Percentiles rank a stretch among this genome's conserved stretches.
Evolutionary conservation across 2,888 invertebrate species (phyloP).

Genomic region (Parnassius apollo): DNA sequence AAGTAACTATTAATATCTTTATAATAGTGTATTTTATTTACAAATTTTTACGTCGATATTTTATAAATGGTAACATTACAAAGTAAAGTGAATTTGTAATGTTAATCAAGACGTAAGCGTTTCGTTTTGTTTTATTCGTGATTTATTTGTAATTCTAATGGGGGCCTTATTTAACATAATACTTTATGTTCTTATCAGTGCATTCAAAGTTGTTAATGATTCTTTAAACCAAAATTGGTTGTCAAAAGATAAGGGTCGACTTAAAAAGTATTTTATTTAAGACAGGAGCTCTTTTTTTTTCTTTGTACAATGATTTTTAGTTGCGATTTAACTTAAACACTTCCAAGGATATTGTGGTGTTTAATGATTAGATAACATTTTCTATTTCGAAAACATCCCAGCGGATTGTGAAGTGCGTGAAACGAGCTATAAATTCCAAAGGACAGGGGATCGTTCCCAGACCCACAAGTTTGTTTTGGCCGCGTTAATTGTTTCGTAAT

Average conservation of each 20-base stretch:
- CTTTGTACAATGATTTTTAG: not conserved
- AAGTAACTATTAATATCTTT: too few species aligned
- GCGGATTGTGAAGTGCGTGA: slow-evolving; percentile 22
- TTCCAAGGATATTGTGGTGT: slow-evolving; percentile 14
- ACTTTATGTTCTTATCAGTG: slow-evolving; percentile 51
- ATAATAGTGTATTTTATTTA: slow-evolving; percentile 15
- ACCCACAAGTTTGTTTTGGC: slow-evolving; percentile 52
- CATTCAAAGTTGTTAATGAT: slow-evolving; percentile 34
- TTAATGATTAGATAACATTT: slow-evolving; percentile 20
- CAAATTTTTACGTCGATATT: slow-evolving; percentile 24
- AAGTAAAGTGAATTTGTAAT: slow-evolving; percentile 14
- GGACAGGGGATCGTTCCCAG: slow-evolving; percentile 50
- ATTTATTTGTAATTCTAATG: slow-evolving; percentile 36
- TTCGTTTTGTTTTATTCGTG: slow-evolving; percentile 26
- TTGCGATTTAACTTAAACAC: slow-evolving; percentile 10
- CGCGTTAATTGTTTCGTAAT: slow-evolving; percentile 69
- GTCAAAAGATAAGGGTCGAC: slow-evolving; percentile 36
- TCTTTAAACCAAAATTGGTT: slow-evolving; percentile 36
- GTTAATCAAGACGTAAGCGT: slow-evolving; percentile 23
- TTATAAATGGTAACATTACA: slow-evolving; percentile 33
- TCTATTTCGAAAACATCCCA: slow-evolving; percentile 7
- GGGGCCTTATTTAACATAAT: slow-evolving; percentile 37
- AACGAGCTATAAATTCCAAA: slow-evolving; percentile 44
- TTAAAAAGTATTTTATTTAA: slow-evolving; percentile 35
- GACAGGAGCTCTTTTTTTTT: slow-evolving; percentile 34